Base-by-base conservation (phyloP, 2,797 vertebrate genomes). In the Coendou prehensilis region DNA sequence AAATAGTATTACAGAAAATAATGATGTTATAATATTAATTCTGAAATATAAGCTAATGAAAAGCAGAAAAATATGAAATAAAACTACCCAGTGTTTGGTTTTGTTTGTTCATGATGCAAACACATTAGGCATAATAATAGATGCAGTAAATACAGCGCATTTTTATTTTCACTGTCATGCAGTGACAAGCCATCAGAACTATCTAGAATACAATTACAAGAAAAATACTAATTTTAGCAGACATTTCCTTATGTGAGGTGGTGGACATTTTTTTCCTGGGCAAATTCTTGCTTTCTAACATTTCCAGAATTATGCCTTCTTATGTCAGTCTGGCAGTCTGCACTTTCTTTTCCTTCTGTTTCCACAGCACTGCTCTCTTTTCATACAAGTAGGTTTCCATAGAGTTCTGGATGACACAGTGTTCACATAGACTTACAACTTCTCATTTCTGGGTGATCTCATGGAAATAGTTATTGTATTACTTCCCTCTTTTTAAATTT, bases 391-490 rank as follows among this genome's bases (percentile, higher is more conserved):
- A 22, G 0, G 33, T 96, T 23, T 81, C 37, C 59, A 26, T 57
- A 61, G 78, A 86, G 26, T 80, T 87, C 20, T 83, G 26, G 11
- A 69, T 67, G 17, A 64, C 33, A 88, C 18, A 18, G n/a, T 47
- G 82, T 87, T 45, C 26, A 33, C 23, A 0, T 56, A 73, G 7
- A 6, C 50, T 94, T 85, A 56, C 8, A 63, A 15, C 1, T 50
- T 88, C 17, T 89, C 9, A 81, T 89, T 69, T 86, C 20, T 84
- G 47, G 41, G 50, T 67, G 9, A 59, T 54, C 82, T 95, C 22
- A 71, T 23, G 52, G 67, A 67, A 83, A 56, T 37, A n/a, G 15
- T 81, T 79, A 18, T 9, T 45, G 2, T 2, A 84, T 33, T 6
- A 1, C 28, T 41, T 14, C 81, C 79, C 54, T 83, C 1, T 47